Percentiles rank a stretch among this genome's conserved stretches.
Conservation (phyloP, 2,888 invertebrate species). For the Nemoura dubitans region DNA sequence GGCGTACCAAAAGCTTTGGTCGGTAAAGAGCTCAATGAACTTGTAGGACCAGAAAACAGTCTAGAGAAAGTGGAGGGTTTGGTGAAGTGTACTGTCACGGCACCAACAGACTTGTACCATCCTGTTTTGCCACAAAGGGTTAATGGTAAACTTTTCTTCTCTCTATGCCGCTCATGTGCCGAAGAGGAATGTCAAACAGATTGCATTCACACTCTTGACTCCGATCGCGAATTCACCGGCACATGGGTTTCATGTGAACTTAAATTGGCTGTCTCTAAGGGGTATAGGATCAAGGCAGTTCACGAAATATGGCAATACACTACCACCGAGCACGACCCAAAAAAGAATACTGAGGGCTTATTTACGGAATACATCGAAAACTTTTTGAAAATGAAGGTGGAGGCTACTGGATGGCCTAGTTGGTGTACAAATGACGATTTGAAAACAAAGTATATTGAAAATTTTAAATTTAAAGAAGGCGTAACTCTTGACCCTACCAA, state of each 20-base stretch:
- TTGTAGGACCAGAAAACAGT: not conserved
- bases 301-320: conserved; percentile 26
- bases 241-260: conserved; percentile 58
- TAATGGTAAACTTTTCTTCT: not conserved
- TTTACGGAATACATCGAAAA: conserved; percentile 56
- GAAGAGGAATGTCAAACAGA: not conserved
- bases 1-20: conserved; percentile 54
- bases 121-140: not conserved
- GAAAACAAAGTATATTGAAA: conserved; percentile 46
- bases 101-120: conserved; percentile 49
- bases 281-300: not conserved
- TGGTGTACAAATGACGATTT: conserved; percentile 50
- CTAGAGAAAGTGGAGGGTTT: conserved; percentile 51
- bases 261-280: conserved; percentile 52
- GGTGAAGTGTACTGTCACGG: conserved; percentile 53
- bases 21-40: not conserved
- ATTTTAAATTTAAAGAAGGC: conserved; percentile 49
- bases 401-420: conserved; percentile 54
- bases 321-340: not conserved
- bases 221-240: conserved; percentile 52
- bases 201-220: too few relatives aligned
- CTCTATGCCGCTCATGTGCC: not conserved
- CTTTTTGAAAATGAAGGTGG: conserved; percentile 55
- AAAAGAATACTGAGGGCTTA: conserved; percentile 52
- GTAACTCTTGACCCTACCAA: conserved; percentile 42